Percentiles rank a stretch among this genome's conserved stretches.
These are phyloP conservation scores for Nephrocerus scutellatus DNA, from an alignment of 2,888 invertebrate genomes.

Conservation along the genomic window DNA sequence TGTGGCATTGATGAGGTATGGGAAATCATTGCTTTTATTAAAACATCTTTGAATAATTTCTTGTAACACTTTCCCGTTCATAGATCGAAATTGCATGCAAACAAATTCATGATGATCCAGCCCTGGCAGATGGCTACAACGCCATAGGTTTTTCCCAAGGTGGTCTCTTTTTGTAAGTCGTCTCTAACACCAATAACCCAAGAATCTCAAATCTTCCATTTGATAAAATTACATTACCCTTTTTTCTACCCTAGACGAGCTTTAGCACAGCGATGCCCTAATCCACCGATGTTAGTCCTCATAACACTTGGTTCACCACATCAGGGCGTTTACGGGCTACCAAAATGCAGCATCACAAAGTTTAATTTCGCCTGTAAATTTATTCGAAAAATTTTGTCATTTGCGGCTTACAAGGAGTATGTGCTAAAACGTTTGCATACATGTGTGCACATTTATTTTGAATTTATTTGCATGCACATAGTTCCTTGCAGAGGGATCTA, in stretches of 20 bases:
- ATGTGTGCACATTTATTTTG: slow-evolving; percentile 20
- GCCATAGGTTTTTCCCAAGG: slow-evolving; percentile 95
- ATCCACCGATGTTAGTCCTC: slow-evolving; percentile 71
- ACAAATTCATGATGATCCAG: slow-evolving; percentile 56
- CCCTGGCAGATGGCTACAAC: slow-evolving; percentile 72
- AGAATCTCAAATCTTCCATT: not conserved
- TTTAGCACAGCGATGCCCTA: slow-evolving; percentile 82
- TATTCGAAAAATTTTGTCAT: slow-evolving; percentile 65
- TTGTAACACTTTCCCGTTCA: not conserved
- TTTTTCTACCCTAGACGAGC: slow-evolving; percentile 65
- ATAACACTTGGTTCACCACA: slow-evolving; percentile 91
- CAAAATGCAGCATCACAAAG: slow-evolving; percentile 59
- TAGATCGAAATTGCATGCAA: slow-evolving; percentile 62
- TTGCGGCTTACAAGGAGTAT: slow-evolving; percentile 74
- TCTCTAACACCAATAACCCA: not conserved
- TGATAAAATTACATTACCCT: slow-evolving; percentile 24
- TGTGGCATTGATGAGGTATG: too few species aligned
- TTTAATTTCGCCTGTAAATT: slow-evolving; percentile 61
- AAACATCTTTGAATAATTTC: too few species aligned
- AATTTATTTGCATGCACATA: slow-evolving; percentile 47
- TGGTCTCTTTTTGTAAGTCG: slow-evolving; percentile 77
- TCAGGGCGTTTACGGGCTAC: slow-evolving; percentile 86
- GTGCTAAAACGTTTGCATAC: slow-evolving; percentile 12
- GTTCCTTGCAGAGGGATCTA: slow-evolving; percentile 63
- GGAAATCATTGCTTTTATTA: not conserved